These are phyloP conservation scores for Semaprochilodus insignis DNA, from an alignment of 2,797 vertebrate species.

Conservation along the genomic window DNA sequence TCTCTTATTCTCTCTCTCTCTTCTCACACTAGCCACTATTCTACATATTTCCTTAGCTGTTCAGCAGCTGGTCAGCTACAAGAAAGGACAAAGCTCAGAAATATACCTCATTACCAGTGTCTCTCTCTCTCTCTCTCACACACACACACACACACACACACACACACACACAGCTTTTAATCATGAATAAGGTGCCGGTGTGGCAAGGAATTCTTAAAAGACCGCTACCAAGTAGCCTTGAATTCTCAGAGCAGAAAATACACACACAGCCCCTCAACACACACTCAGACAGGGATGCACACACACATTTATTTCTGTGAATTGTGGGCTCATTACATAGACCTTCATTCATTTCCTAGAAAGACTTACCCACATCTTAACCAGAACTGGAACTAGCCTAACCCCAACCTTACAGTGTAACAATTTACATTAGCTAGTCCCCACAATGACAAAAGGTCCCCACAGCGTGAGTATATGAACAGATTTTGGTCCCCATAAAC, in stretches of 20 bases:
- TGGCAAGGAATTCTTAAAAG: slow-evolving; percentile 7
- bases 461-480: no score
- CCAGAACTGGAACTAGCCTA: no score
- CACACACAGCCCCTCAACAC: not conserved
- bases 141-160: slow-evolving; percentile 17
- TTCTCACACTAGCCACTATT: slow-evolving; percentile 3
- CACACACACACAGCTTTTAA: slow-evolving; percentile 27
- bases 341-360: no score
- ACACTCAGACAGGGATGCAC: slow-evolving; percentile 5
- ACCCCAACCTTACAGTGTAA: no score
- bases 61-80: slow-evolving; percentile 27
- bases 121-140: not conserved
- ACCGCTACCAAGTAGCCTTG: slow-evolving; percentile 33
- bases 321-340: no score
- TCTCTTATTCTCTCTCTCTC: not conserved
- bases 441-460: no score
- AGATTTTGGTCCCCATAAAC: no score
- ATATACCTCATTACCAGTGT: slow-evolving; percentile 34
- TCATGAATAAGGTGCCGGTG: slow-evolving; percentile 29
- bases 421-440: no score
- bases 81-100: slow-evolving; percentile 33
- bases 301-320: no score
- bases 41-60: slow-evolving; percentile 29
- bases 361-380: no score
- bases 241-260: slow-evolving; percentile 12